Evolutionary conservation across 2,113 vertebrate species (phyloP).

Genomic region (Etia nguti): DNA sequence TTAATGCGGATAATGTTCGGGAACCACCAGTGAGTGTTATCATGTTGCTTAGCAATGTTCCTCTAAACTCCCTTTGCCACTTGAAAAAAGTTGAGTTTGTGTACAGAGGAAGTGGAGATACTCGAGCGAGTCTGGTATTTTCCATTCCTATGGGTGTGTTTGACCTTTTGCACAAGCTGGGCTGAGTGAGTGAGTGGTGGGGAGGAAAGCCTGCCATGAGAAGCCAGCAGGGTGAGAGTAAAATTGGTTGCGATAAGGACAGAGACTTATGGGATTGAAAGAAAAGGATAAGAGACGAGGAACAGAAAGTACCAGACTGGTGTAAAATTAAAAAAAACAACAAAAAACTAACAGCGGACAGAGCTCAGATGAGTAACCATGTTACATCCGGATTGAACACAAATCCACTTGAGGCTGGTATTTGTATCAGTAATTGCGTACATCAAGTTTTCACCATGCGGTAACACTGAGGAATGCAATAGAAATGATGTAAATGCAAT

Average conservation of each 20-base stretch:
- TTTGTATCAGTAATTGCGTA: neutral
- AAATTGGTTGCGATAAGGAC: slow-evolving; percentile 8
- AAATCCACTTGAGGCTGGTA: neutral
- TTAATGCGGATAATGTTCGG: neutral
- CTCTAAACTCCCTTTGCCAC: slow-evolving; percentile 17
- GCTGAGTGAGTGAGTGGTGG: slow-evolving; percentile 14
- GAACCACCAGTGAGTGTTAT: slow-evolving; percentile 1
- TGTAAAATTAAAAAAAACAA: neutral
- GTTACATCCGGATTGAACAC: neutral
- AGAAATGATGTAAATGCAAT: neutral
- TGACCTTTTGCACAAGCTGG: slow-evolving; percentile 30
- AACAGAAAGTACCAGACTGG: neutral
- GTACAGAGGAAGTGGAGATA: neutral
- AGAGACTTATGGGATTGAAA: slow-evolving; percentile 1
- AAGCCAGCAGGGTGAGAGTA: slow-evolving; percentile 15
- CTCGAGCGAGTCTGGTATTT: neutral
- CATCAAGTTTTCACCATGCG: neutral
- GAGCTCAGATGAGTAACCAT: neutral
- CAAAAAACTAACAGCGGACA: neutral
- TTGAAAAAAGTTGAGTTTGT: slow-evolving; percentile 13
- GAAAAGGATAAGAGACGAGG: neutral
- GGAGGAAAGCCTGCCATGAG: neutral
- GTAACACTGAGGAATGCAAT: neutral
- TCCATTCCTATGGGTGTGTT: slow-evolving; percentile 42
- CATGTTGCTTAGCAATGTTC: slow-evolving; percentile 44